Conservation (phyloP, 1,140 invertebrate genomes). For the Leucophenga varia region DNA sequence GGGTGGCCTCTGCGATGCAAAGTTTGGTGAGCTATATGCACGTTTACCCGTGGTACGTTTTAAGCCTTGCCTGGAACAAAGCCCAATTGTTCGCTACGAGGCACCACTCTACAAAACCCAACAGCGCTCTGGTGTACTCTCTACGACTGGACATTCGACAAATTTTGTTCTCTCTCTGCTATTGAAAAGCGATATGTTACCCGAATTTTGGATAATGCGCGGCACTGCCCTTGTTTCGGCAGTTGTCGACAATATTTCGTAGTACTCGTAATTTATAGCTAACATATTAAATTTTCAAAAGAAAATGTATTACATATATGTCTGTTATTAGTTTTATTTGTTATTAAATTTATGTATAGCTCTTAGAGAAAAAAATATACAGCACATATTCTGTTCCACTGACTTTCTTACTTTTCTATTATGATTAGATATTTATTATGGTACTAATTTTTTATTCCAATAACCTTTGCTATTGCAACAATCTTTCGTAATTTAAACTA, state of each 20-base stretch:
- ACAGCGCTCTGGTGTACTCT: slow-evolving; percentile 77
- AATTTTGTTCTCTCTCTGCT: slow-evolving; percentile 84
- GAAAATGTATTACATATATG: too few species aligned
- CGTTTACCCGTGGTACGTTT: slow-evolving; percentile 75
- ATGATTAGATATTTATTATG: too few species aligned
- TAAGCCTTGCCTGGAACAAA: slow-evolving; percentile 59
- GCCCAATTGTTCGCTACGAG: slow-evolving; percentile 62
- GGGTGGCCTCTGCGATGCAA: slow-evolving; percentile 70
- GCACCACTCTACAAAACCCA: slow-evolving; percentile 84
- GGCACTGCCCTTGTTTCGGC: slow-evolving; percentile 82
- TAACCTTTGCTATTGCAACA: too few species aligned
- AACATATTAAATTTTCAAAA: background rate
- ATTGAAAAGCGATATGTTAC: slow-evolving; percentile 63
- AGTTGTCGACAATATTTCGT: slow-evolving; percentile 62
- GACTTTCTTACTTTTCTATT: too few species aligned
- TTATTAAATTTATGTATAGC: slow-evolving; percentile 13
- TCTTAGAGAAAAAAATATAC: slow-evolving; percentile 19
- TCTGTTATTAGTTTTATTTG: slow-evolving; percentile 40
- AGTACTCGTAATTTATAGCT: slow-evolving; percentile 9
- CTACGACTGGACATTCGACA: slow-evolving; percentile 86
- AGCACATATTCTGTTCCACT: too few species aligned
- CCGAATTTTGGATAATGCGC: slow-evolving; percentile 82
- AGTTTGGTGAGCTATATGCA: slow-evolving; percentile 74
- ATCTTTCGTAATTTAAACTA: too few species aligned
- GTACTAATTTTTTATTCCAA: too few species aligned